These are phyloP conservation scores for Cheiracanthium punctorium DNA, from an alignment of 2,888 invertebrate species.

Conservation along the genomic window DNA sequence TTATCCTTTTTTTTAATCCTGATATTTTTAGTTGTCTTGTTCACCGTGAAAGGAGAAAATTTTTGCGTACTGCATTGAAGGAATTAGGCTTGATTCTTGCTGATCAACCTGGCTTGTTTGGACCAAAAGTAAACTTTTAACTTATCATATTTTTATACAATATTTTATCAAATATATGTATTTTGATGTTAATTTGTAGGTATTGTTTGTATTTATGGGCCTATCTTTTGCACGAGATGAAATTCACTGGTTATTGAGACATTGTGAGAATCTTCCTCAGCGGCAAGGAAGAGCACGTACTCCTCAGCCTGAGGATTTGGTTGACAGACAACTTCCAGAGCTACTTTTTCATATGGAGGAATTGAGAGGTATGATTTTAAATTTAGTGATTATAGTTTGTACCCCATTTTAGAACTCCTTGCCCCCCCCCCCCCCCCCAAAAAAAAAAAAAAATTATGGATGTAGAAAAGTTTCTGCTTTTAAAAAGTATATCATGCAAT, in stretches of 20 bases:
- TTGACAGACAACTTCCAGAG: conserved; percentile 96
- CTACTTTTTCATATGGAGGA: conserved; percentile 99
- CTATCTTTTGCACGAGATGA: conserved; percentile 97
- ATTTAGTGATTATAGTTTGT: no score
- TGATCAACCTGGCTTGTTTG: conserved; percentile 97
- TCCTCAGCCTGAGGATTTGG: conserved; percentile 85
- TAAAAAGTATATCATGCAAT: no score
- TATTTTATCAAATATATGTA: not conserved
- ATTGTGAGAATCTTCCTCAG: conserved; percentile 95
- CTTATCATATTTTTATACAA: not conserved
- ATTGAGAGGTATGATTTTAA: conserved; percentile 82
- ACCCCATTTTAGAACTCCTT: no score
- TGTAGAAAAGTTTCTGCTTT: no score
- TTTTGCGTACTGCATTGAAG: conserved; percentile 94
- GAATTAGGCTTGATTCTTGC: conserved; percentile 96
- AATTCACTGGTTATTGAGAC: conserved; percentile 94
- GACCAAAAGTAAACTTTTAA: conserved; percentile 84
- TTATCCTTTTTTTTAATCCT: no score
- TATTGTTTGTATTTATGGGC: conserved; percentile 96
- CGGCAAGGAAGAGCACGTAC: conserved; percentile 85
- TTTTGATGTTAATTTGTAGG: conserved; percentile 76
- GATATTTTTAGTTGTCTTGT: conserved; percentile 82
- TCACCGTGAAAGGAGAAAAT: conserved; percentile 96
- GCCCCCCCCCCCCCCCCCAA: no score
- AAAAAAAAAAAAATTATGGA: no score